A percentile compares a stretch with the other conserved stretches of the same genome.
Conservation (phyloP, 2,888 invertebrate genomes). For the Frankliniella intonsa region DNA sequence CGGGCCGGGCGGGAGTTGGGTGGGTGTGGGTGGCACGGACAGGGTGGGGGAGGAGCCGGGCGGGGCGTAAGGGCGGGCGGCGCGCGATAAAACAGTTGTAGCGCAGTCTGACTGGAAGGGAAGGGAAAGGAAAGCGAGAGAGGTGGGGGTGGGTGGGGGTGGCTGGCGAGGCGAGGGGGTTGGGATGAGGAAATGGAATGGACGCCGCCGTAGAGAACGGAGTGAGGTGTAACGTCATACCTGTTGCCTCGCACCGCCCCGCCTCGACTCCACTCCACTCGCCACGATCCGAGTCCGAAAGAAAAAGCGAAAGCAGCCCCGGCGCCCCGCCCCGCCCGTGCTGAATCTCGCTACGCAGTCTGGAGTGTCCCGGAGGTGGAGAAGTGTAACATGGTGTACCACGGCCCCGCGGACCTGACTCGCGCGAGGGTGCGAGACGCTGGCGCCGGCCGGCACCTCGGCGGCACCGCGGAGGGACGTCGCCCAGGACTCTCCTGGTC, state of each 20-base stretch:
- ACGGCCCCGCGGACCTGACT: no score
- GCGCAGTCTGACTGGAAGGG: background rate
- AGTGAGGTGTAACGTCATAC: conserved; percentile 23
- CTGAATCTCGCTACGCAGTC: no score
- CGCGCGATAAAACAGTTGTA: conserved; percentile 15
- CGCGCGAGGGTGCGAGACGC: no score
- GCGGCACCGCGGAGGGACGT: no score
- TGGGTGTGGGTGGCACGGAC: background rate
- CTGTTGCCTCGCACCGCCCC: conserved; percentile 15
- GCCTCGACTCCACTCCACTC: no score
- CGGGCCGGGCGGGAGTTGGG: background rate
- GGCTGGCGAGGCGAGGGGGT: background rate
- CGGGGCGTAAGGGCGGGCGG: background rate
- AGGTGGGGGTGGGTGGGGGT: background rate
- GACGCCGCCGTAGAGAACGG: background rate
- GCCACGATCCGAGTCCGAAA: background rate
- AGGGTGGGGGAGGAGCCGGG: background rate
- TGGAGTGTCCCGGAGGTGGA: no score
- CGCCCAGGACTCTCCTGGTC: no score
- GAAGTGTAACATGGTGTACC: no score
- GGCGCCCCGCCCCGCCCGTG: no score
- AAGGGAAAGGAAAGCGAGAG: background rate
- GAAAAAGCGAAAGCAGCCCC: background rate
- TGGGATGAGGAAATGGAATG: background rate
- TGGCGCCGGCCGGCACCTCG: no score